Base-by-base conservation (phyloP, 2,113 vertebrate species). In the Barbus barbus region DNA sequence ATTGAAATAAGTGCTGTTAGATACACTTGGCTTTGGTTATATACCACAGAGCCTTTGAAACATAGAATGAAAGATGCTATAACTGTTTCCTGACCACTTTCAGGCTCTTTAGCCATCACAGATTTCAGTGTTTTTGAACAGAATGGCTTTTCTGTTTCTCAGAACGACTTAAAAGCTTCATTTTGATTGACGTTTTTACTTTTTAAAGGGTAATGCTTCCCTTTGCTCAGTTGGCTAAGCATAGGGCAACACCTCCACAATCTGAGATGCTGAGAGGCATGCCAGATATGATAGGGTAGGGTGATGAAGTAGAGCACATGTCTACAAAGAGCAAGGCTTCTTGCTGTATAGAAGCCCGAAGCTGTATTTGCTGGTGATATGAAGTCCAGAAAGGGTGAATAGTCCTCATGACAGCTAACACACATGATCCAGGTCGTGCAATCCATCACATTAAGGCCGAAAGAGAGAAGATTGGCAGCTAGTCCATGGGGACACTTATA, bases 311-410 rank as follows among this genome's bases (percentile, higher is more conserved):
- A 44, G 24, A 18, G 33, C 38, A 36, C 41, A 24, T 83, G 60
- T 61, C 36, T 78, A 44, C 38, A 33, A 31, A 18, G 63, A 76
- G 20, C 33, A 60, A 28, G 41, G 44, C 44, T 56, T 58, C 24
- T 44, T 78, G 63, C 48, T 77, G 36, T 83, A 69, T 11, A 48
- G 58, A 65, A 46, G 38, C n/a, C 36, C 28, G 56, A 67, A 38
- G 11, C 78, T 24, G 22, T 31, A 72, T 85, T 75, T 82, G 44
- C 60, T 38, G 1, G 44, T 63, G 84, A 85, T 38, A 80, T 11
- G 53, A 33, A 81, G 24, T 74, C 28, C 56, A 76, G 71, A 36
- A 61, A 86, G 60, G 60, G 44, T 75, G 65, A 74, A 65, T 71
- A 33, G 63, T 41, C 46, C 61, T 51, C 12, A 36, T 82, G 78